phyloP scores from a whole-genome alignment of 2,888 invertebrate genomes.

The Lasioglossum oenotherae region DNA sequence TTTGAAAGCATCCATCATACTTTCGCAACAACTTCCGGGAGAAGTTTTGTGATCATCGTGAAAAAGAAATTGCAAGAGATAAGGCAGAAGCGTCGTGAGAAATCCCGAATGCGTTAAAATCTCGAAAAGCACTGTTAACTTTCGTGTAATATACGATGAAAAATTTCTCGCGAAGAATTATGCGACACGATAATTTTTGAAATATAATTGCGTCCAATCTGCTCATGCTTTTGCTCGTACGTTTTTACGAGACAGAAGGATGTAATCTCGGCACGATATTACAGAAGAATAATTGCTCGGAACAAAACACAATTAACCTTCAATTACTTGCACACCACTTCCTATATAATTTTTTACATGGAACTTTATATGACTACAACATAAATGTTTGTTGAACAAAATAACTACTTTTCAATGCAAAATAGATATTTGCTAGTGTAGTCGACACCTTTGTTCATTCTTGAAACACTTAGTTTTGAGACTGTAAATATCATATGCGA shows the following conservation, averaged over 20 bases:
- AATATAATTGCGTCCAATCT: not conserved
- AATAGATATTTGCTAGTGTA: no score
- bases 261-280: not conserved
- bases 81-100: not conserved
- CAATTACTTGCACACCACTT: no score
- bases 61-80: not conserved
- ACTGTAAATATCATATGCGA: no score
- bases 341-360: no score
- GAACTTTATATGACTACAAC: no score
- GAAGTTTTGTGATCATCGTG: not conserved
- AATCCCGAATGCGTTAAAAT: conserved; percentile 2
- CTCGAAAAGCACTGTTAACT: not conserved
- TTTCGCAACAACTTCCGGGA: not conserved
- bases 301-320: not conserved
- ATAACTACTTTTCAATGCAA: no score
- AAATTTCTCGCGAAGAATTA: conserved; percentile 52
- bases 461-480: no score
- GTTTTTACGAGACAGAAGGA: not conserved
- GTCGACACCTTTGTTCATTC: no score
- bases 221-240: not conserved
- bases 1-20: conserved; percentile 16
- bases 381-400: no score
- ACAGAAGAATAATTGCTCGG: not conserved
- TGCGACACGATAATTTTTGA: not conserved
- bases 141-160: conserved; percentile 23